phyloP scores from a whole-genome alignment of 2,797 vertebrate genomes.

The Limosa lapponica region DNA sequence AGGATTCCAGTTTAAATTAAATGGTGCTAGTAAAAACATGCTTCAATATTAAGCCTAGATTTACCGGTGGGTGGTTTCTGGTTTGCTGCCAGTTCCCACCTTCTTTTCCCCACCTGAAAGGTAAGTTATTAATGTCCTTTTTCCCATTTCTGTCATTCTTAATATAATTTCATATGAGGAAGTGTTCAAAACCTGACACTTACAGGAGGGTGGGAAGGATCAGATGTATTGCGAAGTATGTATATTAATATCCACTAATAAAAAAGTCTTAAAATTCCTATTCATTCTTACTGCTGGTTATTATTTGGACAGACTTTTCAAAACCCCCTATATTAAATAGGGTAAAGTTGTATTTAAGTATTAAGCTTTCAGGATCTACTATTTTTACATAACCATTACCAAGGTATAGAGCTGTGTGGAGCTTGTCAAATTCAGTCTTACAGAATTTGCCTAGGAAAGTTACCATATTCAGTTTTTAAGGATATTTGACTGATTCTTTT shows the following conservation, averaged over 20 bases:
- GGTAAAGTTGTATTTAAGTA: background rate
- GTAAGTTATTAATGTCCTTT: background rate
- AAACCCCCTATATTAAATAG: background rate
- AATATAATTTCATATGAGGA: background rate
- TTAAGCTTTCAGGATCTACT: background rate
- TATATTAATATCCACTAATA: background rate
- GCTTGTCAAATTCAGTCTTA: background rate
- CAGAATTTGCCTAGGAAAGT: background rate
- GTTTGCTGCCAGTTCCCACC: background rate
- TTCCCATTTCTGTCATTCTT: background rate
- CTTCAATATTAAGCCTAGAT: constrained; percentile 2
- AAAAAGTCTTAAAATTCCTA: background rate
- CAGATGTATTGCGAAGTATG: background rate
- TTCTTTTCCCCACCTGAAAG: background rate
- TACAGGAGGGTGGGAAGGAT: background rate
- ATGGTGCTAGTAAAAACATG: background rate
- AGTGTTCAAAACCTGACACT: background rate
- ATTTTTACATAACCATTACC: background rate
- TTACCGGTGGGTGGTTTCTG: background rate
- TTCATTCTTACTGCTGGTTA: background rate
- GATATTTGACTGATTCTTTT: background rate
- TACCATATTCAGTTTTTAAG: background rate
- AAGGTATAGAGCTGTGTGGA: background rate
- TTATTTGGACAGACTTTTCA: background rate
- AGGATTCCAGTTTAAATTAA: constrained; percentile 29